Conservation (phyloP, 2,113 vertebrate species). For the Cromileptes altivelis region DNA sequence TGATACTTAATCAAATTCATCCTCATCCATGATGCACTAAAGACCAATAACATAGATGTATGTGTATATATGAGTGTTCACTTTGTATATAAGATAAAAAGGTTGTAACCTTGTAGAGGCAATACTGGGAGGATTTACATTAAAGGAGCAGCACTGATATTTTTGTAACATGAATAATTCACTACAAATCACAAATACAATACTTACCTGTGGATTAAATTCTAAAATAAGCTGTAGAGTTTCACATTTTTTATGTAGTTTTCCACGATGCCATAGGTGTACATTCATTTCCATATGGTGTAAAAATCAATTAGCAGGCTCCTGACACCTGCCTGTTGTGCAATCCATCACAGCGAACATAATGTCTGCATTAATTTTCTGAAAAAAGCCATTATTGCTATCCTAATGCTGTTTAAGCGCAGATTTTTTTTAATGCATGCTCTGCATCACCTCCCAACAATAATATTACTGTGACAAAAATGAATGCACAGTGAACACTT, state of each 20-base stretch:
- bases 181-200: neutral
- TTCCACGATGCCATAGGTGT: conserved; percentile 25
- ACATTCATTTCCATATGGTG: conserved; percentile 59
- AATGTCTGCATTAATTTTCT: conserved; percentile 36
- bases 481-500: no score
- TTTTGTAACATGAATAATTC: neutral
- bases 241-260: neutral
- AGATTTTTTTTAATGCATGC: neutral
- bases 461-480: neutral
- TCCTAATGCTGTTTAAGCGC: conserved; percentile 1
- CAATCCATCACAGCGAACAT: conserved; percentile 54
- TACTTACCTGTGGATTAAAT: neutral
- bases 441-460: neutral
- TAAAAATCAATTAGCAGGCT: conserved; percentile 70
- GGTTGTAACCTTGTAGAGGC: neutral
- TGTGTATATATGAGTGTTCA: neutral
- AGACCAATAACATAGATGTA: neutral
- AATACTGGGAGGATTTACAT: neutral
- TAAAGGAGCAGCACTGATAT: neutral
- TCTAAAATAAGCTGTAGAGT: neutral
- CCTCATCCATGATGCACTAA: neutral
- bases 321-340: conserved; percentile 65
- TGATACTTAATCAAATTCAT: neutral
- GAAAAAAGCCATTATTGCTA: conserved; percentile 25
- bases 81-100: neutral